Base-by-base conservation (phyloP, 2,888 invertebrate genomes). In the Megamerina dolium region DNA sequence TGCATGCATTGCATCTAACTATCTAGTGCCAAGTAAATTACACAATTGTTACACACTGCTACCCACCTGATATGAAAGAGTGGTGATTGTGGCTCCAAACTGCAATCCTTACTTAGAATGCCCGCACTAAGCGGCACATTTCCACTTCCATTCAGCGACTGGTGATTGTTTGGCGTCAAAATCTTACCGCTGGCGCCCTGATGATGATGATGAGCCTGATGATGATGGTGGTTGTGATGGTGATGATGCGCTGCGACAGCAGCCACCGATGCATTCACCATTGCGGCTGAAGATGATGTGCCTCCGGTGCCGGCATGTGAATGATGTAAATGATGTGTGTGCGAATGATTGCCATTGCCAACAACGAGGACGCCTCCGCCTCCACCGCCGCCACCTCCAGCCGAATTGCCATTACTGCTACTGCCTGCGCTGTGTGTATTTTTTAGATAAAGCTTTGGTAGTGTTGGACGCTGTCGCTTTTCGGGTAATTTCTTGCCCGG, bases 401-500 rank as follows among this genome's bases (percentile, higher is more conserved):
- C 58, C 13, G 53, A 57, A 43, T 60, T 63, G 49, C 60, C 63
- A 42, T 60, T 59, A 54, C 60, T 60, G 56, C 64, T 63, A 55
- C 66, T 62, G 52, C 64, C 61, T 44, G 61, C 60, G 51, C 61
- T 61, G 43, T 62, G 50, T 23, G 49, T 51, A 46, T 56, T 54
- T 67, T 88, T 89, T 50, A 88, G 81, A 68, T 84, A 89, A 38
- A 89, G 75, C 69, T 88, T 87, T 49, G 83, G 83, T 57, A 83
- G 73, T 41, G 80, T 78, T 16, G 82, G 80, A 48, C 87, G 77
- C 46, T 86, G 85, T 56, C 87, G 73, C 61, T 88, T 88, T 64
- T 87, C 88, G 51, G 77, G 79, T 16, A 82, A 75, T 68, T 87
- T 87, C 68, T 87, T 87, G 29, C 87, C 83, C 1, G 91, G 91